These are phyloP conservation scores for Drosophila pseudoobscura DNA, from an alignment of 1,140 invertebrate genomes.

Conservation along the genomic window DNA sequence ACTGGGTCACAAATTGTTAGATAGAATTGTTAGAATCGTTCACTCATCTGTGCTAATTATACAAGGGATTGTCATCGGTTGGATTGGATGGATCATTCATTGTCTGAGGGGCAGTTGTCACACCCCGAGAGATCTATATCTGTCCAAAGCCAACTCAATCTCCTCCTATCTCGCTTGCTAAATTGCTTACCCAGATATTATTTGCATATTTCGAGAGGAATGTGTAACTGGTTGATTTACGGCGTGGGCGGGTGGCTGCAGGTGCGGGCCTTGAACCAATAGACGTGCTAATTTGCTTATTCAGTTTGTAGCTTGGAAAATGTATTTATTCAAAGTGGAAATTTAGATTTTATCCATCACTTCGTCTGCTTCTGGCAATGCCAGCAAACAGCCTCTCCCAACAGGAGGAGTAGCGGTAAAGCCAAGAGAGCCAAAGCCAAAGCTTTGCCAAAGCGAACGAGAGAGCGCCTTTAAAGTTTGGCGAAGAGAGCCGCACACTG, in stretches of 20 bases:
- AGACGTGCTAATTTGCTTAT: too few relatives aligned
- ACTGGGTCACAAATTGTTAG: constrained; percentile 9
- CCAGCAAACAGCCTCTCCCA: too few relatives aligned
- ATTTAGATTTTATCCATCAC: not conserved
- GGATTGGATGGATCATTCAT: constrained; percentile 18
- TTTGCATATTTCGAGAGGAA: constrained; percentile 34
- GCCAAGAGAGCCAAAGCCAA: too few relatives aligned
- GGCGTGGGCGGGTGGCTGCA: constrained; percentile 29
- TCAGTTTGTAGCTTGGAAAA: not conserved
- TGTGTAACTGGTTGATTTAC: constrained; percentile 12
- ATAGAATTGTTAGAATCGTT: constrained; percentile 30
- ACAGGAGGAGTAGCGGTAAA: too few relatives aligned
- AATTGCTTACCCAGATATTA: constrained; percentile 10
- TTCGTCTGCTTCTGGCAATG: too few relatives aligned
- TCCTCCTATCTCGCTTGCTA: constrained; percentile 4
- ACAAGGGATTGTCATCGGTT: constrained; percentile 41
- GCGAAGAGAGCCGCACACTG: too few relatives aligned
- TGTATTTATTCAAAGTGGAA: constrained; percentile 4
- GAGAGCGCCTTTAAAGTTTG: too few relatives aligned
- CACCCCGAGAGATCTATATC: constrained; percentile 10
- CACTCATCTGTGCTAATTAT: constrained; percentile 51
- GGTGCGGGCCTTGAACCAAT: constrained; percentile 17
- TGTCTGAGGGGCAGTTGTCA: constrained; percentile 12
- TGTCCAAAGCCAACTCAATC: not conserved
- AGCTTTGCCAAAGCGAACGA: too few relatives aligned